Conservation (phyloP, 2,113 vertebrate genomes). For the Gadus macrocephalus region DNA sequence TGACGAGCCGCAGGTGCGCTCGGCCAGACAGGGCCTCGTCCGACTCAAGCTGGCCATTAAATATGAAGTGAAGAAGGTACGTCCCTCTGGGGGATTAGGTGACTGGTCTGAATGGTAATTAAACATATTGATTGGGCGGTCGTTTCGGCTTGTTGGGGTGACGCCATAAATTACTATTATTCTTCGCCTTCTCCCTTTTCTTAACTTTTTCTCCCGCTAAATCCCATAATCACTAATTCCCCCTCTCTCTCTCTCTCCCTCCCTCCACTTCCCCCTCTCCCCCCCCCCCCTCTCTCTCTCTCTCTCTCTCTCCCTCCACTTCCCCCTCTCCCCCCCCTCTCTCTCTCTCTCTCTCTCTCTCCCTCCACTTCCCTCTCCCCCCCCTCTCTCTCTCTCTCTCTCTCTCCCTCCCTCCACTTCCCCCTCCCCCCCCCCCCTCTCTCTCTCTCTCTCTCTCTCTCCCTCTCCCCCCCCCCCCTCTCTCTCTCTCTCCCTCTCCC, state of each 20-base stretch:
- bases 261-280: too few species aligned
- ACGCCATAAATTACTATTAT: background rate
- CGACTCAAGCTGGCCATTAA: conserved; percentile 95
- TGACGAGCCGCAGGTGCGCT: conserved; percentile 52
- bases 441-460: background rate
- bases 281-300: background rate
- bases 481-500: background rate
- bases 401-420: background rate
- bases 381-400: background rate
- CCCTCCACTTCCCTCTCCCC: too few species aligned
- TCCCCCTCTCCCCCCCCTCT: too few species aligned
- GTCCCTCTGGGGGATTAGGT: background rate
- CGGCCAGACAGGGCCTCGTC: conserved; percentile 78
- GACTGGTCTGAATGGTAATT: background rate
- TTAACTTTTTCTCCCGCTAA: background rate
- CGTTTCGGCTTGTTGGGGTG: background rate
- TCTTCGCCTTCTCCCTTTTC: background rate
- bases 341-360: too few species aligned
- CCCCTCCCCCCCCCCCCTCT: too few species aligned
- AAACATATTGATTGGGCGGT: too few species aligned
- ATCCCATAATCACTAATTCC: background rate
- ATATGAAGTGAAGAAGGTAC: conserved; percentile 96
- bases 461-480: background rate
- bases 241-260: background rate
- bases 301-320: background rate